Evolutionary conservation across 2,113 vertebrate species (phyloP), one percentile per base, ranked within the genome.

Genomic region (Apodemus speciosus): DNA sequence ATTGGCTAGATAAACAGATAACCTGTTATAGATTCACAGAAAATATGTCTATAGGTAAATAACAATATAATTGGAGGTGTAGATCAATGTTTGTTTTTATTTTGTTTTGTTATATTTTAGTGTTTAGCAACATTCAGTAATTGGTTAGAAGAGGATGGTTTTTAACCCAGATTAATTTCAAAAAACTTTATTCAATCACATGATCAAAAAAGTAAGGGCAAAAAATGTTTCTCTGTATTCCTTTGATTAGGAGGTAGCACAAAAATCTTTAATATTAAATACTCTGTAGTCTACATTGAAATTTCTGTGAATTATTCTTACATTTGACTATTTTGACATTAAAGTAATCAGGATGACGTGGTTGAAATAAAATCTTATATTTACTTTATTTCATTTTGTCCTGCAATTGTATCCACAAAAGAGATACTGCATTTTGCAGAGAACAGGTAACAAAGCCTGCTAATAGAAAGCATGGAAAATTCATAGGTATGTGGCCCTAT

Each of bases 111-210:
- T 46, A 46, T 43, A 18, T 51, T 76, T 77, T 77, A 16, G 49
- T 60, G 14, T n/a, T 76, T 32, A 85, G 30, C 1, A 79, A 89
- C 11, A 40, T 49, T n/a, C 85, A 27, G 23, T 32, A 49, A 40
- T 30, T 21, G 27, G 87, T 76, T 46, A 35, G 14, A 40, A 86
- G 6, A 87, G 18, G 21, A 86, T 72, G 5, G 3, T 90, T 94
- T 46, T 85, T 85, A 46, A 85, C 7, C 27, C 6, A 20, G 5
- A 49, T 84, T 88, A 53, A 85, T 58, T 83, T 90, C 60, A 35
- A 71, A 35, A 56, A 94, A 86, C 79, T 56, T 25, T 71, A 93
- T 21, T 72, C 43, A 94, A 38, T 72, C 25, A 79, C 88, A 86
- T 88, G 4, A 90, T 73, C 14, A 84, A 18, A 85, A 85, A 56